These are phyloP conservation scores for Hydriomena furcata DNA, from an alignment of 2,888 invertebrate genomes.

Conservation along the genomic window DNA sequence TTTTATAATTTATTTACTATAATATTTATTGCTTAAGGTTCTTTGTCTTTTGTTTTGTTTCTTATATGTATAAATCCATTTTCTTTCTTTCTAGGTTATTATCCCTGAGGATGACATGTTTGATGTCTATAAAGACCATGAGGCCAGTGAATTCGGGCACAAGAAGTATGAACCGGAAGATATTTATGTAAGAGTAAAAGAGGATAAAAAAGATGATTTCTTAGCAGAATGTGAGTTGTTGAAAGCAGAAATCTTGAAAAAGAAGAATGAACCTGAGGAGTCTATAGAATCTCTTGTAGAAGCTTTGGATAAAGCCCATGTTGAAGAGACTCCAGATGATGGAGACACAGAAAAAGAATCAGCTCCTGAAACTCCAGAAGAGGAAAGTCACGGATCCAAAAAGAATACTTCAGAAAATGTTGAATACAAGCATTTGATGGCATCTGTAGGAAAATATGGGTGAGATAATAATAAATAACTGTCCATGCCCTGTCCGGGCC, in stretches of 20 bases:
- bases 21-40: too few relatives aligned
- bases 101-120: slow-evolving; percentile 71
- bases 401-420: neutral
- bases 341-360: neutral
- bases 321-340: slow-evolving; percentile 35
- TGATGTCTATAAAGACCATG: slow-evolving; percentile 76
- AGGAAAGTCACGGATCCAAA: neutral
- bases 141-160: slow-evolving; percentile 74
- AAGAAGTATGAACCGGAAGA: slow-evolving; percentile 72
- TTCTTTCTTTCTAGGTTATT: too few relatives aligned
- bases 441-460: slow-evolving; percentile 87
- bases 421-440: slow-evolving; percentile 83
- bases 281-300: slow-evolving; percentile 65
- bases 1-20: too few relatives aligned
- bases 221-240: slow-evolving; percentile 70
- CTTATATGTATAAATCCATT: too few relatives aligned
- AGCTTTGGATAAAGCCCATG: slow-evolving; percentile 65
- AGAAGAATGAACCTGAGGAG: slow-evolving; percentile 57
- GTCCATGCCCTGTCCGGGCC: too few relatives aligned
- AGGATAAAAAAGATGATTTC: slow-evolving; percentile 55
- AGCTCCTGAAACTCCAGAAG: neutral
- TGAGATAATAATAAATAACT: too few relatives aligned
- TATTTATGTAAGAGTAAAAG: slow-evolving; percentile 57
- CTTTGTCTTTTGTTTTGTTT: too few relatives aligned
- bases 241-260: slow-evolving; percentile 64